Evolutionary conservation across 2,113 vertebrate genomes (phyloP).

Genomic region (Macaca mulatta): DNA sequence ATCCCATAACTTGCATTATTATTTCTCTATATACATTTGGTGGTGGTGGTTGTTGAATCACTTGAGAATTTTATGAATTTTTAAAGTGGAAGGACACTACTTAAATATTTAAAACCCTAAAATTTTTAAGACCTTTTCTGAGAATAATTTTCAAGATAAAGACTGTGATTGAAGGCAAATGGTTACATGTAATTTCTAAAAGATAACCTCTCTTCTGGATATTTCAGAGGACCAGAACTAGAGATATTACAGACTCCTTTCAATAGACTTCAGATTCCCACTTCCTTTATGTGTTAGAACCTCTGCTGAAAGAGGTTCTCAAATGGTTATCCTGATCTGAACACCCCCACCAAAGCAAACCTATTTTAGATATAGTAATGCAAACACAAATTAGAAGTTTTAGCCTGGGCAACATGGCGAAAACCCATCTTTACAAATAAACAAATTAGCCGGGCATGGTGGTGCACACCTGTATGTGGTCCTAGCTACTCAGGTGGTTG

Average conservation of each 20-base stretch:
- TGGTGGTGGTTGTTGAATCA: neutral
- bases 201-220: neutral
- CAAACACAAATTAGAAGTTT: neutral
- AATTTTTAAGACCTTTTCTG: neutral
- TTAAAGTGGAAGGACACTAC: neutral
- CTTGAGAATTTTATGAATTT: neutral
- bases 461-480: too few species aligned
- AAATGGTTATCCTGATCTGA: neutral
- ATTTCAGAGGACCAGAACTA: neutral
- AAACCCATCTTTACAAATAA: too few species aligned
- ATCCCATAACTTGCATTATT: neutral
- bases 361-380: neutral
- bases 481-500: too few species aligned
- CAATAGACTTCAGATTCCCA: neutral
- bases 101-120: neutral
- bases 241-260: neutral
- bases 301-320: neutral
- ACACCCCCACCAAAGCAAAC: neutral
- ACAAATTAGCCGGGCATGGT: too few species aligned
- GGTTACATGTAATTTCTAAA: neutral
- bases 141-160: conserved; percentile 40
- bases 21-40: neutral
- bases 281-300: neutral
- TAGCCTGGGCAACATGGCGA: too few species aligned
- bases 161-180: neutral